A percentile compares a stretch with the other conserved stretches of the same genome.
Conservation (phyloP, 2,888 invertebrate genomes). For the Auanema freiburgensis region DNA sequence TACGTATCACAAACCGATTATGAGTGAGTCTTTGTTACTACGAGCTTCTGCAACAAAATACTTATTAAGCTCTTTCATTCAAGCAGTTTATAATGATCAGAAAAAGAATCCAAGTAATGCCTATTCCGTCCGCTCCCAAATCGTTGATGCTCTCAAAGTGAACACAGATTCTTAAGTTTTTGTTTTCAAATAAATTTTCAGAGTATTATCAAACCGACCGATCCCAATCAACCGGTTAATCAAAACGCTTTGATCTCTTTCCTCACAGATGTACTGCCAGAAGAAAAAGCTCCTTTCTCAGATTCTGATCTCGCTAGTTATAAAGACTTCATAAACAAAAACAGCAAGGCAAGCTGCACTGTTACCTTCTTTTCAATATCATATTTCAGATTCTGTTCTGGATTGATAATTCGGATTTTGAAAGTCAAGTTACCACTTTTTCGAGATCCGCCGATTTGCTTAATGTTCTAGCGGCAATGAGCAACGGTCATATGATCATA, state of each 20-base stretch:
- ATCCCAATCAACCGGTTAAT: no score
- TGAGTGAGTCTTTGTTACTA: background rate
- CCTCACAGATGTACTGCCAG: background rate
- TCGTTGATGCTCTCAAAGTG: slow-evolving; percentile 2
- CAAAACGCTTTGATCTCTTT: slow-evolving; percentile 14
- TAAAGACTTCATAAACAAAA: slow-evolving; percentile 13
- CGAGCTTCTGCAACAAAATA: background rate
- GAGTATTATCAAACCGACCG: no score
- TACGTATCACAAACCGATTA: background rate
- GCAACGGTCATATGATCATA: slow-evolving; percentile 12
- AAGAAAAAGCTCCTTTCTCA: background rate
- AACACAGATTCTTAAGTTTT: background rate
- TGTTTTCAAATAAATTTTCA: no score
- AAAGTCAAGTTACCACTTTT: background rate
- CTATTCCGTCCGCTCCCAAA: background rate
- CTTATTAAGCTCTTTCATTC: background rate
- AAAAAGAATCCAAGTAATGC: background rate
- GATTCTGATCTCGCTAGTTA: background rate
- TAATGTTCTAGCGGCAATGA: slow-evolving; percentile 13
- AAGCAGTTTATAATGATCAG: slow-evolving; percentile 1
- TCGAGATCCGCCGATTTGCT: background rate
- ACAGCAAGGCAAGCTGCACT: slow-evolving; percentile 7
- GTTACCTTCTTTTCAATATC: background rate
- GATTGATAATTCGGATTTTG: slow-evolving; percentile 3
- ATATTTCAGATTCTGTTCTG: background rate